Base-by-base conservation (phyloP, 2,113 vertebrate species). In the Seriola quinqueradiata region DNA sequence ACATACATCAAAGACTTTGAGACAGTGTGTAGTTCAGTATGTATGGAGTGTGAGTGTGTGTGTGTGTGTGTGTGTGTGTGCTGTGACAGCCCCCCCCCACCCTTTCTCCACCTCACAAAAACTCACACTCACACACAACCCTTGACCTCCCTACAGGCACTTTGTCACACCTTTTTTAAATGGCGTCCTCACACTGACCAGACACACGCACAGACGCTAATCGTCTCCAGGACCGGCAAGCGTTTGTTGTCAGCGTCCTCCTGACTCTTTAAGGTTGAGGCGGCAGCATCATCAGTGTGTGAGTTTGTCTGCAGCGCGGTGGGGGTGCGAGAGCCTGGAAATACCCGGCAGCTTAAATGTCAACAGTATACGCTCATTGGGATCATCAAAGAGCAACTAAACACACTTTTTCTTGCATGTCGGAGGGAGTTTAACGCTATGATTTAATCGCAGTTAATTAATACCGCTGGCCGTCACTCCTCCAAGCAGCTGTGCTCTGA, bases 1-100 rank as follows among this genome's bases (percentile, higher is more conserved):
- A 76, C 79, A 70, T 64, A 92, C 70, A 91, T 92, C 89, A 94
- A 92, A 94, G 88, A 63, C 70, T 36, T 23, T 81, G 34, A 79
- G 73, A 61, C 48, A n/a, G 60, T 14, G 55, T 19, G 73, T 9
- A 34, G 23, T 38, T 78, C 59, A 55, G 70, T 36, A 46, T 60
- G 50, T 38, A 2, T 60, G 76, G 66, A 23, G 77, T 55, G 60
- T 71, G 50, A 38, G 7, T 16, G 28, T 54, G 67, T 34, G 14
- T 54, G 68, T 55, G 50, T 68, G 66, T 23, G 46, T 38, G 38
- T 7, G 38, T 38, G 38, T 57, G 3, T 55, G 44, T 17, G 65
- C 38, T 66, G 12, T 46, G 42, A 48, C 42, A 46, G 16, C 1
- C 46, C 12, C 16, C 12, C 44, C 4, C 46, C 12, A n/a, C 8